Percentiles rank a stretch among this genome's conserved stretches.
Conservation (phyloP, 2,888 invertebrate genomes). For the Pegoplata infirma region DNA sequence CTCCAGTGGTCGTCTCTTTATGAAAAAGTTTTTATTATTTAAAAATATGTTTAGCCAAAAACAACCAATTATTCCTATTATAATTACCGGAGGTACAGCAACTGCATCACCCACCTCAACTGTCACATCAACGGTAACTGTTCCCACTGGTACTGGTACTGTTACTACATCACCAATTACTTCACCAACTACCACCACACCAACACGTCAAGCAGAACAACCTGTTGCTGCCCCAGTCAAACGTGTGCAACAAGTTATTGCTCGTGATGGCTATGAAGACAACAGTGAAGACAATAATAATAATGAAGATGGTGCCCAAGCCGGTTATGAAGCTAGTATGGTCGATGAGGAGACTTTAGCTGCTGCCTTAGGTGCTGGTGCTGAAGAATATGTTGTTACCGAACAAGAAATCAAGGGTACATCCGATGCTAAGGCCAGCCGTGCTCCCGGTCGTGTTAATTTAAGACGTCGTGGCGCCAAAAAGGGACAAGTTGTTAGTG, state of each 20-base stretch:
- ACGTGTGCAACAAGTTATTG: constrained; percentile 20
- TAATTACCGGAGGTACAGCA: constrained; percentile 68
- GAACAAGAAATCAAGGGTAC: constrained; percentile 65
- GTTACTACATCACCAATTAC: constrained; percentile 64
- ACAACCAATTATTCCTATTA: constrained; percentile 72
- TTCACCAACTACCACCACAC: constrained; percentile 62
- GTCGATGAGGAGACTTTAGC: constrained; percentile 68
- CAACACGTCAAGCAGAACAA: constrained; percentile 50
- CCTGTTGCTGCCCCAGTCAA: constrained; percentile 10
- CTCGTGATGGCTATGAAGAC: background rate
- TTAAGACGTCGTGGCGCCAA: constrained; percentile 68
- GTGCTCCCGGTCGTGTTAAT: constrained; percentile 66
- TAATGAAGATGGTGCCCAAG: constrained; percentile 2
- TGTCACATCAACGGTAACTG: constrained; percentile 65
- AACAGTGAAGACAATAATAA: background rate
- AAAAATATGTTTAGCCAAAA: constrained; percentile 69
- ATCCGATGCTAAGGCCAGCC: constrained; percentile 67
- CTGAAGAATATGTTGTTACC: constrained; percentile 70
- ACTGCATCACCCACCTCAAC: constrained; percentile 60
- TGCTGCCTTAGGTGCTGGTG: constrained; percentile 67
- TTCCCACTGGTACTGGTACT: constrained; percentile 66
- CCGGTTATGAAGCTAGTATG: constrained; percentile 46
- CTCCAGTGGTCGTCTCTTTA: constrained; percentile 73
- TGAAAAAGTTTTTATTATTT: constrained; percentile 72
- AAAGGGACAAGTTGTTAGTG: constrained; percentile 68